Percentiles rank a stretch among this genome's conserved stretches.
Conservation (phyloP, 2,888 invertebrate genomes). For the Aricia artaxerxes region DNA sequence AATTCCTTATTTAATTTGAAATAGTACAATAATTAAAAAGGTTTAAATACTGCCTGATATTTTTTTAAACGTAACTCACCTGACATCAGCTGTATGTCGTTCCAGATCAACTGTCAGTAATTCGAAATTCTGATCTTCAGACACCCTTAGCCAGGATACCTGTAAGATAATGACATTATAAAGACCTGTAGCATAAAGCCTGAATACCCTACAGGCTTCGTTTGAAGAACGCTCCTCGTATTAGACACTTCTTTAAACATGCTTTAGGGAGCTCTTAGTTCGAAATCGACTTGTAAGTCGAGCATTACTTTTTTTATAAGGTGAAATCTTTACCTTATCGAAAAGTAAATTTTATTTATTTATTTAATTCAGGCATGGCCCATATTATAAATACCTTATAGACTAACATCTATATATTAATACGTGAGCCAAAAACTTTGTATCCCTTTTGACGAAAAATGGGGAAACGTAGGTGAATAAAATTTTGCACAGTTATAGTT, state of each 20-base stretch:
- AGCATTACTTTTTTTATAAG: neutral
- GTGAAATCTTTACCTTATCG: neutral
- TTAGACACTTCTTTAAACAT: neutral
- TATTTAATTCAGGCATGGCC: too few species aligned
- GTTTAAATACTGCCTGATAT: too few species aligned
- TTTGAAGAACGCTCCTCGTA: neutral
- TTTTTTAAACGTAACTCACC: conserved; percentile 53
- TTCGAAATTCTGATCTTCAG: conserved; percentile 83
- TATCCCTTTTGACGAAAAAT: too few species aligned
- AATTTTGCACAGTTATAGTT: too few species aligned
- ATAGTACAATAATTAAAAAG: too few species aligned
- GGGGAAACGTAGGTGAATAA: too few species aligned
- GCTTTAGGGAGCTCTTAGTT: neutral
- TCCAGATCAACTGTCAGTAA: conserved; percentile 84
- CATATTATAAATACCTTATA: too few species aligned
- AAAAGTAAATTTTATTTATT: too few species aligned
- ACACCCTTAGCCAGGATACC: conserved; percentile 86
- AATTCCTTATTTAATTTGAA: too few species aligned
- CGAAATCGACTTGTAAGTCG: neutral
- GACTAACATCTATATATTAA: too few species aligned
- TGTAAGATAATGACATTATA: conserved; percentile 51
- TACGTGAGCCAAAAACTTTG: too few species aligned
- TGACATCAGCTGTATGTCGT: conserved; percentile 84
- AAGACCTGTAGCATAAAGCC: neutral
- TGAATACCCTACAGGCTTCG: neutral